A percentile compares a stretch with the other conserved stretches of the same genome.
These are phyloP conservation scores for Emydura subglobosa DNA, from an alignment of 2,113 vertebrate species.

Conservation along the genomic window DNA sequence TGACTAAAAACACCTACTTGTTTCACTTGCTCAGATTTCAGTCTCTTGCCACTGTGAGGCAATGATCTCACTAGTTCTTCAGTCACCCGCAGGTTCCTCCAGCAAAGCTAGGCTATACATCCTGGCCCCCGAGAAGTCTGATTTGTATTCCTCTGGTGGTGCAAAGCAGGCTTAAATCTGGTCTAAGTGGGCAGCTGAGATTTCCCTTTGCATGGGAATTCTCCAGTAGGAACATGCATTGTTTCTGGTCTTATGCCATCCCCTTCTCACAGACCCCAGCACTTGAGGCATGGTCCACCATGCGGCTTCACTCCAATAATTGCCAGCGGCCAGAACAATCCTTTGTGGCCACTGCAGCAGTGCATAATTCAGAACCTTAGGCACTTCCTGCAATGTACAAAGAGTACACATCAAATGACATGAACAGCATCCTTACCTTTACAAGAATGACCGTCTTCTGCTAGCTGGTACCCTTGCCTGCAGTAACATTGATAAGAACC, in stretches of 20 bases:
- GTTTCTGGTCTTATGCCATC: not conserved
- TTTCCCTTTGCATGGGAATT: not conserved
- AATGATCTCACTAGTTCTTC: not conserved
- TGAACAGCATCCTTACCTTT: constrained; percentile 81
- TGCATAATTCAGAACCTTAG: not conserved
- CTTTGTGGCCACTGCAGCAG: not conserved
- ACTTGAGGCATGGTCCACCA: not conserved
- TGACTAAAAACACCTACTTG: not conserved
- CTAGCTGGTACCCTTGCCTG: constrained; percentile 91
- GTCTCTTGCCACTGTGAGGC: not conserved
- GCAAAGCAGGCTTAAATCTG: not conserved
- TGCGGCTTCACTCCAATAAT: not conserved
- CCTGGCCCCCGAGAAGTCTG: not conserved
- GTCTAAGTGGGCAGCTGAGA: not conserved
- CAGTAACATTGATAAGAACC: constrained; percentile 98
- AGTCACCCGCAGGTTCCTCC: not conserved
- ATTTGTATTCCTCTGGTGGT: not conserved
- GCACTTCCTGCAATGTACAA: not conserved
- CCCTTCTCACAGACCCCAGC: not conserved
- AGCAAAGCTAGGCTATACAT: not conserved
- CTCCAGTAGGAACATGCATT: not conserved
- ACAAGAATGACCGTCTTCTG: constrained; percentile 90
- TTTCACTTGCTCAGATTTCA: not conserved
- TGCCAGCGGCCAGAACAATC: not conserved
- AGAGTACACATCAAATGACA: not conserved